Evolutionary conservation across 1,140 invertebrate genomes (phyloP), one percentile per base, ranked within the genome.

Genomic region (Delia radicum): DNA sequence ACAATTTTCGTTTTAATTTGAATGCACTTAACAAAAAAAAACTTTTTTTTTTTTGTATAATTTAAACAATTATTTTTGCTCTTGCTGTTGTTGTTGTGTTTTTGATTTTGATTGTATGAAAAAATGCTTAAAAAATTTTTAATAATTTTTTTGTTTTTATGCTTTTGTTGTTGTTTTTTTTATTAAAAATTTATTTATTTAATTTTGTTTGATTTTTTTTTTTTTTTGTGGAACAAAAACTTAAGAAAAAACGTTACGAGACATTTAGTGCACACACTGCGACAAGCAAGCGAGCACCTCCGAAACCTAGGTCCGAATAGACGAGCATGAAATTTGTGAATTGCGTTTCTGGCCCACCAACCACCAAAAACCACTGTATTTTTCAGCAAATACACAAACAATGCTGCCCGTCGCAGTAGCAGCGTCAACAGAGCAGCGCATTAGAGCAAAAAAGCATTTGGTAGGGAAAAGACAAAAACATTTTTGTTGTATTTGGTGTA

Each of bases 301-400:
- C 84, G 83, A 85, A 84, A 85, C 84, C 84, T 83, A 82, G 82
- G 79, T 80, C 84, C 82, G 84, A 86, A 86, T 85, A 85, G 82
- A 84, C 82, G 78, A 83, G 79, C 77, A 79, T 79, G 79, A 80
- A 81, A 79, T 77, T 84, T 77, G 78, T 79, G 82, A 85, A 80
- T 81, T 85, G 79, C 82, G 82, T 84, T 85, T 84, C 82, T 82
- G 79, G 80, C 80, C 82, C 83, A 81, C 79, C 78, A 42, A 73
- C 80, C 78, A 76, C 71, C 74, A 79, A 77, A 73, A 73, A 75
- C 31, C 77, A 67, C 65, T 33, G 29, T 74, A 31, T 63, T 29
- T 27, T 5, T 74, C 37, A 15, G 37, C 37, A 42, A 42, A 42
- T 42, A 42, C 37, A 42, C 37, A 13, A 42, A 33, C 31, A 33